Base-by-base conservation (phyloP, 2,113 vertebrate genomes). In the Lanius ludovicianus region DNA sequence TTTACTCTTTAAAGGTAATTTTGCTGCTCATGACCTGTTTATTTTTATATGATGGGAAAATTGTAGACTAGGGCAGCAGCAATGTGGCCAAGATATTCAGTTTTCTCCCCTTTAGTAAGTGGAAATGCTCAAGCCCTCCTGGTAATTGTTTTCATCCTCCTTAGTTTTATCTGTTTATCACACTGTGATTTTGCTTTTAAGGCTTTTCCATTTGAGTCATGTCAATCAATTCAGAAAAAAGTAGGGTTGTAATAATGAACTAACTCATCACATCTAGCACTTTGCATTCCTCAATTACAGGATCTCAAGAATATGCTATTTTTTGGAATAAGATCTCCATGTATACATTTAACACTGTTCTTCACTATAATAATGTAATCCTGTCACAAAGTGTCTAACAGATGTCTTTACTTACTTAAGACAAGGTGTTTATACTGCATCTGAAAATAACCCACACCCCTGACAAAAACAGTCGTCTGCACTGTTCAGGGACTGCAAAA, bases 41-140 rank as follows among this genome's bases (percentile, higher is more conserved):
- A 87, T 96, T 97, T 97, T 97, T 94, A 95, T 88, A 64, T 31
- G 86, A 96, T 39, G 62, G 52, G 86, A 76, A 97, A 97, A 97
- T 44, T 68, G 84, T 67, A 93, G 93, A 74, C 90, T 81, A 63
- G 77, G 90, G 92, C 53, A 90, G 77, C 33, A 82, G 92, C 95
- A 94, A 95, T 73, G 85, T 16, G 79, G 89, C 90, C 62, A 73
- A 92, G 94, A 95, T 76, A 74, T 91, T 95, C 64, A 63, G 82
- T 78, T 97, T 90, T 87, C 96, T 89, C 44, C 90, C 89, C 67
- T 91, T 63, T 44, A 53, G 78, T 68, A 92, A 97, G 73, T 47
- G 60, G 52, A 78, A 89, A 74, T 86, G 79, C 93, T 94, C 56
- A 74, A 90, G 59, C 44, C 82, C 80, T 74, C 7, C 1, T 87